Evolutionary conservation across 64 coral and sea anemone genomes (phyloP).

Genomic region (Montipora foliosa): DNA sequence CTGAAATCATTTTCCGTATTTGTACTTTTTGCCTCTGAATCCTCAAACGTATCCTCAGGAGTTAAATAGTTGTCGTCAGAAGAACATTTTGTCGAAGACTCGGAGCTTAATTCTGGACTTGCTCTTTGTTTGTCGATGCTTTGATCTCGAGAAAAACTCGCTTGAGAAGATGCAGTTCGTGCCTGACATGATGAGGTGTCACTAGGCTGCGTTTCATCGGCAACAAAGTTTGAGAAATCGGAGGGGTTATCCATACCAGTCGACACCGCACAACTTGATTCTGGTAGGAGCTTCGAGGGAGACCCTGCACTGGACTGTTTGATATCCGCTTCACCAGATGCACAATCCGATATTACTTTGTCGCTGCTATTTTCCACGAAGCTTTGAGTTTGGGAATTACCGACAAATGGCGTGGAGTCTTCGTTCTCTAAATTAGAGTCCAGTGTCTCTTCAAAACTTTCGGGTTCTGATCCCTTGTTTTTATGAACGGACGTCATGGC

Average conservation of each 20-base stretch:
- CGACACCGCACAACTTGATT: background rate
- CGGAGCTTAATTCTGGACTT: background rate
- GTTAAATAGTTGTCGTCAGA: background rate
- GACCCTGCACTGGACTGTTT: background rate
- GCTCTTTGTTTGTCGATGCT: background rate
- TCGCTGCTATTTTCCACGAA: background rate
- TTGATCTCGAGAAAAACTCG: background rate
- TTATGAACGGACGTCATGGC: background rate
- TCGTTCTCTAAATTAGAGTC: background rate
- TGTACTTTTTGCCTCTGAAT: background rate
- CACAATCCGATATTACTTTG: background rate
- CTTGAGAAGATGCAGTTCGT: background rate
- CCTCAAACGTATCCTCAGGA: background rate
- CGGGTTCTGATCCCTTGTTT: background rate
- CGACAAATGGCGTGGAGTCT: background rate
- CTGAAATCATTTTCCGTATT: background rate
- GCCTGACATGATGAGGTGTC: background rate
- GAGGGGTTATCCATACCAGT: background rate
- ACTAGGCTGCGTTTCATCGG: background rate
- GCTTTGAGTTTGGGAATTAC: background rate
- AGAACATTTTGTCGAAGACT: background rate
- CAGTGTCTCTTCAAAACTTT: background rate
- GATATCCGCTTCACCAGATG: background rate
- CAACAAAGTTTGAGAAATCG: background rate
- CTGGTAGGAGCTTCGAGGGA: background rate